Evolutionary conservation across 2,113 vertebrate genomes (phyloP), one percentile per base, ranked within the genome.

Genomic region (Sphyrna mokarran): DNA sequence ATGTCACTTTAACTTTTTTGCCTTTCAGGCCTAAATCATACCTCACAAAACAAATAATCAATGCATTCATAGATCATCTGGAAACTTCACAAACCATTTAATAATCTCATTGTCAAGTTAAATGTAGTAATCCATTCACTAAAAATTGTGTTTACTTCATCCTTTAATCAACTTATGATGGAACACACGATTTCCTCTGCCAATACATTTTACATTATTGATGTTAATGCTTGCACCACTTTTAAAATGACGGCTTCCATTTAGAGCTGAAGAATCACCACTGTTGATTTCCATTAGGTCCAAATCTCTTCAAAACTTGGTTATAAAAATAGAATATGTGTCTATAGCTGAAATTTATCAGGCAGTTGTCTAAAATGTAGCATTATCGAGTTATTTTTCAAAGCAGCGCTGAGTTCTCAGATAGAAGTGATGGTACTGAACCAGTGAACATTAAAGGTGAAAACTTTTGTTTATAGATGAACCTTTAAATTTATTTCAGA

Each of bases 81-180:
- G 96, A 86, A 96, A 95, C 58, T 96, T 98, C 97, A 98, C 98
- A 98, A 98, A 98, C 97, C 97, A 98, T 98, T 98, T 98, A 98
- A 98, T 98, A 98, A 98, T 98, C 97, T 97, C 97, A 97, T 97
- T 97, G 97, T 97, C 98, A 97, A 97, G 97, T 97, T 97, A 97
- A 98, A 98, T 98, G 97, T 97, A 97, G 97, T 97, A 98, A 98
- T 98, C 97, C 98, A 98, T 98, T 98, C 98, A 98, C 97, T 97
- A 97, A 97, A 96, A 97, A 97, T 96, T 97, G 97, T 97, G 97
- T 97, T 97, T 97, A 98, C 97, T 98, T 97, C 97, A 97, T 98
- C 97, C 97, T 96, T 98, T 98, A 98, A 98, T 98, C 98, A 98
- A 98, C 97, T 98, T 97, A 97, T 98, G 98, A 98, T 97, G 97